Evolutionary conservation across 2,113 vertebrate species (phyloP).

Genomic region (Paraplagusia blochii): DNA sequence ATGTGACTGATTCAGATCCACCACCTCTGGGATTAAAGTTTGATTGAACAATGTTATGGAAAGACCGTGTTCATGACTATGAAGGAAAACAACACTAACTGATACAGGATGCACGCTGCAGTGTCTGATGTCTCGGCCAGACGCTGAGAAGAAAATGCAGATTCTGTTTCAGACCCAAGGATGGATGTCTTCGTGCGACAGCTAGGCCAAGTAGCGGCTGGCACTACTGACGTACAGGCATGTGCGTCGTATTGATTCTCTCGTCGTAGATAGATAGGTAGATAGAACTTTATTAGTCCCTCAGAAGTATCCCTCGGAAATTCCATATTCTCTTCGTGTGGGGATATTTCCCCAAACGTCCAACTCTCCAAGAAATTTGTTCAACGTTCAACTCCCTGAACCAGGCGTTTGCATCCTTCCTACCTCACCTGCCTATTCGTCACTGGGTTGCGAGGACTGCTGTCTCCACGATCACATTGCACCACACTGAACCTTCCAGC

Average conservation of each 20-base stretch:
- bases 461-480: too few relatives aligned
- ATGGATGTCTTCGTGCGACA: neutral
- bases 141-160: neutral
- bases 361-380: neutral
- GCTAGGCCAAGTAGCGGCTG: neutral
- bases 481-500: too few relatives aligned
- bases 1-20: slow-evolving; percentile 9
- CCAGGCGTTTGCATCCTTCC: neutral
- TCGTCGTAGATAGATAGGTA: too few relatives aligned
- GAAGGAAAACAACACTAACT: neutral
- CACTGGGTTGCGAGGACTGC: too few relatives aligned
- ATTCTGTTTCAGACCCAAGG: slow-evolving; percentile 1
- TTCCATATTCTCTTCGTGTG: neutral
- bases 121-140: neutral
- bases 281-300: too few relatives aligned
- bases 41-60: slow-evolving; percentile 17
- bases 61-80: neutral
- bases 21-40: neutral
- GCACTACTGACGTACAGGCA: neutral
- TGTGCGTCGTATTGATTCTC: neutral
- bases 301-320: too few relatives aligned
- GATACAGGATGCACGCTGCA: neutral
- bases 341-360: slow-evolving; percentile 3
- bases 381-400: neutral
- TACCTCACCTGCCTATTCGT: too few relatives aligned